A percentile compares a stretch with the other conserved stretches of the same genome.
Conservation (phyloP, 2,888 invertebrate species). For the Xiphydria camelus region DNA sequence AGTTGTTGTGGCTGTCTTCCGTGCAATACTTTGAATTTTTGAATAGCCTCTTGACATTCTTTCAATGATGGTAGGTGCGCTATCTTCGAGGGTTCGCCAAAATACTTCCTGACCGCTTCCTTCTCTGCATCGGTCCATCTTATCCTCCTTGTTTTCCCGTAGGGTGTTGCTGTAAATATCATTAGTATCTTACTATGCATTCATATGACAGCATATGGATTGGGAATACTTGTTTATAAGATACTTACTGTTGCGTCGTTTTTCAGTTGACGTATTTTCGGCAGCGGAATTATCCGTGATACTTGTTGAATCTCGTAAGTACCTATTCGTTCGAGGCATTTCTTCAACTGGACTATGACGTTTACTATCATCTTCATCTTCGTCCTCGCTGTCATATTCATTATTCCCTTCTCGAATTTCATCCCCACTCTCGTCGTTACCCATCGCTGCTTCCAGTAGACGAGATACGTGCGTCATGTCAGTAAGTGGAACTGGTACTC, state of each 20-base stretch:
- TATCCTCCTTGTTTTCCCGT: too few species aligned
- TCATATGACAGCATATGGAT: too few species aligned
- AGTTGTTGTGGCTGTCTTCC: background rate
- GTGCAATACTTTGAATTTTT: background rate
- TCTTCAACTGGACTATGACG: too few species aligned
- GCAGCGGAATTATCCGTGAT: too few species aligned
- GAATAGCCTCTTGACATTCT: background rate
- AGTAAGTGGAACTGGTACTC: slow-evolving; percentile 25
- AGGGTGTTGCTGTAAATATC: too few species aligned
- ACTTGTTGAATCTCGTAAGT: background rate
- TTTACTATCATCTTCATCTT: too few species aligned
- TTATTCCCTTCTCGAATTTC: background rate
- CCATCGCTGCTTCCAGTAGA: slow-evolving; percentile 21
- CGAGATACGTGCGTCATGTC: slow-evolving; percentile 31
- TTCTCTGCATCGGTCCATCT: background rate
- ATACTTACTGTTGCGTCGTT: background rate
- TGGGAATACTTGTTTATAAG: too few species aligned
- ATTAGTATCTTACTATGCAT: too few species aligned
- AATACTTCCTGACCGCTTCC: background rate
- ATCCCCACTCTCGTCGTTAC: slow-evolving; percentile 1
- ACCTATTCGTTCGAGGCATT: too few species aligned
- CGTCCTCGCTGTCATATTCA: too few species aligned
- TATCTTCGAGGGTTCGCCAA: background rate
- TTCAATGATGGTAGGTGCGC: background rate
- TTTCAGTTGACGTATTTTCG: background rate